Evolutionary conservation across 2,113 vertebrate species (phyloP), one percentile per base, ranked within the genome.

Genomic region (Rhadina sibilatrix): DNA sequence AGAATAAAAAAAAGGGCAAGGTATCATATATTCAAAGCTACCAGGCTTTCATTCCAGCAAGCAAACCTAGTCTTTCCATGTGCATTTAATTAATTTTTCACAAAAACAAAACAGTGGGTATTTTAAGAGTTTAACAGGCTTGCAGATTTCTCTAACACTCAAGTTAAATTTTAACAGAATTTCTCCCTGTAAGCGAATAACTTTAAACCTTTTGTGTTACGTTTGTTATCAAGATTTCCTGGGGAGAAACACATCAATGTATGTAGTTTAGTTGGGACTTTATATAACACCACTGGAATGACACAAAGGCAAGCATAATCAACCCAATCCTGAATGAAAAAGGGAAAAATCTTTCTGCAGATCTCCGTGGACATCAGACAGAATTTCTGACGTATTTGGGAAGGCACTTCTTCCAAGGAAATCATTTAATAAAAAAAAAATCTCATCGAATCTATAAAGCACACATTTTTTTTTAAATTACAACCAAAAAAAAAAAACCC

Each of bases 81-180:
- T 22, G 44, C 5, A 68, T 49, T 37, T 82, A 77, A 69, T 80
- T 66, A 10, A 75, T 84, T 90, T 94, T 91, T 83, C 88, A 88
- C 49, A 60, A 50, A 54, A 84, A 87, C 46, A 53, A 72, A 56
- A 10, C 2, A 76, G 14, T 18, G 15, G 23, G 7, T 71, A 81
- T 56, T 82, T 83, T 30, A 15, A 70, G 37, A 68, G 30, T 44
- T 76, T 50, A 66, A 61, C n/a, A 47, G 60, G 82, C 69, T 46
- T 44, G 23, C 15, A 28, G 56, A 77, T 89, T 95, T 89, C 91
- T 77, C n/a, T 31, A 70, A 56, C 52, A 70, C 11, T 14, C 24
- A 82, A 69, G 24, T 19, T 21, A 66, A 68, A 14, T 72, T 31
- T 70, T 56, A 72, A 35, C 7, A 69, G 54, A 60, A 21, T 8